Conservation (phyloP, 2,888 invertebrate genomes). For the Leucozona laternaria region DNA sequence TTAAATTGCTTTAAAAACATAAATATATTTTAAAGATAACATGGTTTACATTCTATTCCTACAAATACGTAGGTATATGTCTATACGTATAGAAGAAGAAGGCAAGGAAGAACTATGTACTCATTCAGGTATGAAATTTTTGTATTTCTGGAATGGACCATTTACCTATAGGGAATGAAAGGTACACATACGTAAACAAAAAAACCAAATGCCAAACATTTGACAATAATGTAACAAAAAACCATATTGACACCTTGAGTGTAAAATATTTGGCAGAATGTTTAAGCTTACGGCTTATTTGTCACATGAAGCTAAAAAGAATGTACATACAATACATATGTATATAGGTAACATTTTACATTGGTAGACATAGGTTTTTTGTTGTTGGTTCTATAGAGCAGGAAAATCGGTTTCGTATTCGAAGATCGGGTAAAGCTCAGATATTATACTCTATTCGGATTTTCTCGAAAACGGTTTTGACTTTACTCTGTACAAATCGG, state of each 20-base stretch:
- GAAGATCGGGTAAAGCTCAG: too few species aligned
- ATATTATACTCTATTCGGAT: too few species aligned
- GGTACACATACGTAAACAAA: neutral
- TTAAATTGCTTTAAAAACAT: neutral
- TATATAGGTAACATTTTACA: neutral
- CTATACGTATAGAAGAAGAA: neutral
- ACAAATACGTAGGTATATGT: neutral
- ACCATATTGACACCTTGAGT: conserved; percentile 8
- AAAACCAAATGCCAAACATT: conserved; percentile 15
- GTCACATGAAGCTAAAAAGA: neutral
- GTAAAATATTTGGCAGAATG: conserved; percentile 8
- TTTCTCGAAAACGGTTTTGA: too few species aligned
- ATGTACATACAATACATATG: too few species aligned
- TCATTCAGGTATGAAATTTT: conserved; percentile 2
- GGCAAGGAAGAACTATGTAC: neutral
- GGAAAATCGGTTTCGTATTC: too few species aligned
- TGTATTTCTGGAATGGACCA: neutral
- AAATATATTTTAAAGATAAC: neutral
- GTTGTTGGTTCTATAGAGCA: too few species aligned
- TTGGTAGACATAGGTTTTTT: too few species aligned
- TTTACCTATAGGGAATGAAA: neutral
- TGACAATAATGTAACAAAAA: conserved; percentile 2
- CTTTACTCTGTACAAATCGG: too few species aligned
- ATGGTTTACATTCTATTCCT: neutral
- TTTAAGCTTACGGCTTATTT: neutral